Percentiles rank a stretch among this genome's conserved stretches.
Conservation (phyloP, 2,888 invertebrate genomes). For the Leucozona laternaria region DNA sequence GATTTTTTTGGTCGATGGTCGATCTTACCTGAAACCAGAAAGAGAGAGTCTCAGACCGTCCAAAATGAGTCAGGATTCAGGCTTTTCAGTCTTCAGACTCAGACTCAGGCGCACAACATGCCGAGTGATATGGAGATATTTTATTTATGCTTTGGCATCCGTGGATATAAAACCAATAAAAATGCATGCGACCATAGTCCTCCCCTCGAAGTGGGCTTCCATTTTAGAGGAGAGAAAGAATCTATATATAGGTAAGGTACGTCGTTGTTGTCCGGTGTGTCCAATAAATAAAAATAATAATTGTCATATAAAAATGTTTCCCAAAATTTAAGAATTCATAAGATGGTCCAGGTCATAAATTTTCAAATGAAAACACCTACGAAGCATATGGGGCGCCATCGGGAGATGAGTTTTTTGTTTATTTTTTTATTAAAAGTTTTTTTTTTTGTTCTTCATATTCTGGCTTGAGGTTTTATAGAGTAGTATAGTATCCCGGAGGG, state of each 20-base stretch:
- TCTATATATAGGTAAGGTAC: neutral
- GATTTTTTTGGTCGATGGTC: conserved; percentile 21
- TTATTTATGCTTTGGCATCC: conserved; percentile 69
- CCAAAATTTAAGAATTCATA: conserved; percentile 72
- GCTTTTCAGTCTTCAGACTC: neutral
- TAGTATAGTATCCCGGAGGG: conserved; percentile 56
- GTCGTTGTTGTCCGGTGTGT: conserved; percentile 50
- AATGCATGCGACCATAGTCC: conserved; percentile 61
- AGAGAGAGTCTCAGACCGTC: neutral
- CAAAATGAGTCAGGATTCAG: conserved; percentile 57
- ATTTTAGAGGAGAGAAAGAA: neutral
- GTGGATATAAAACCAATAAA: conserved; percentile 72
- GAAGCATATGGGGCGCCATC: conserved; percentile 75
- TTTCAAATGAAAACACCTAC: conserved; percentile 75
- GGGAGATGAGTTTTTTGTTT: conserved; percentile 32
- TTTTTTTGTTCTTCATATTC: neutral
- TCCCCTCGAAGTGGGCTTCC: conserved; percentile 46
- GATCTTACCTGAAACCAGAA: conserved; percentile 18
- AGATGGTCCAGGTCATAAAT: conserved; percentile 71
- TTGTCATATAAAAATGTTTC: conserved; percentile 76
- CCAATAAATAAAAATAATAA: conserved; percentile 76
- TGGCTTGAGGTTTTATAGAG: conserved; percentile 48
- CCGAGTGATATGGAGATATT: conserved; percentile 50
- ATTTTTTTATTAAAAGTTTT: neutral
- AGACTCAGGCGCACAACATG: conserved; percentile 52